Evolutionary conservation across 2,797 vertebrate genomes (phyloP).

Genomic region (Enteromius trimaculatus): DNA sequence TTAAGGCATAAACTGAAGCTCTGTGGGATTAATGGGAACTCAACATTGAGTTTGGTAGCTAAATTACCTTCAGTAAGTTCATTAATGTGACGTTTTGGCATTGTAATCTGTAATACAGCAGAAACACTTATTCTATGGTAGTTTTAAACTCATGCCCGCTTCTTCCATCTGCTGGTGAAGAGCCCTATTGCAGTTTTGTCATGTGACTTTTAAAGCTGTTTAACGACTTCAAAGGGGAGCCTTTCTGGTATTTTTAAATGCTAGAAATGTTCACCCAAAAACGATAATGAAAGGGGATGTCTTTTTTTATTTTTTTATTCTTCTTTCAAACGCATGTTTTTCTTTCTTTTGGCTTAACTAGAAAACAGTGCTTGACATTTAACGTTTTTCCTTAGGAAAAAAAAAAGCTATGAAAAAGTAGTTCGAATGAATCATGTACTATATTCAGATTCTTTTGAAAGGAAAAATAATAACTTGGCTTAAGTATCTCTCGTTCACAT

Average conservation of each 20-base stretch:
- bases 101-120: not conserved
- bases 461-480: not conserved
- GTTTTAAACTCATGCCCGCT: not conserved
- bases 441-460: not conserved
- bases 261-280: not conserved
- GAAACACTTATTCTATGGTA: not conserved
- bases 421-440: not conserved
- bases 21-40: not conserved
- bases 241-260: not conserved
- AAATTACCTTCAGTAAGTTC: not conserved
- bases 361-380: not conserved
- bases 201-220: not conserved
- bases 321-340: not conserved
- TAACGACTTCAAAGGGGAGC: not conserved
- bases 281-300: not conserved
- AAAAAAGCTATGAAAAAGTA: not conserved
- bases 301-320: too few relatives aligned
- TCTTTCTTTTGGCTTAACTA: not conserved
- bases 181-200: not conserved
- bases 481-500: not conserved
- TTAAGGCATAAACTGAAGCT: not conserved
- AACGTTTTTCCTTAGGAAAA: not conserved
- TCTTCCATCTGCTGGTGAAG: slow-evolving; percentile 17
- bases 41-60: not conserved
- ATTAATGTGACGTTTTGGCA: not conserved